Evolutionary conservation across 2,797 vertebrate species (phyloP).

Genomic region (Micropoecilia bifurca): DNA sequence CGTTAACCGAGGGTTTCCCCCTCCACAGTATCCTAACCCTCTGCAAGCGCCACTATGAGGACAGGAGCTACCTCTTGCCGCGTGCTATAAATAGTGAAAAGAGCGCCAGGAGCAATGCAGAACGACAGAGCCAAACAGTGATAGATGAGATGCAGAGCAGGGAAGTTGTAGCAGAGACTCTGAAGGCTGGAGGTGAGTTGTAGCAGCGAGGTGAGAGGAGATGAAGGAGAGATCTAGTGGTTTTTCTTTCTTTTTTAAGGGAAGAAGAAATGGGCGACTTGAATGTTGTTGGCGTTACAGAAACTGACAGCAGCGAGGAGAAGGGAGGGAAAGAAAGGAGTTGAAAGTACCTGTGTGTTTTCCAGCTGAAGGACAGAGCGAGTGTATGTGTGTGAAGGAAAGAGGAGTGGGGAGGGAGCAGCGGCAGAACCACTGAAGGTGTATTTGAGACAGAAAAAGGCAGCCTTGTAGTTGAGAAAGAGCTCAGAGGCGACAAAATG

Average conservation of each 20-base stretch:
- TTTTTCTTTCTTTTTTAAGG: neutral
- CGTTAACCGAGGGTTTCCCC: slow-evolving; percentile 8
- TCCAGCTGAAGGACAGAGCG: slow-evolving; percentile 54
- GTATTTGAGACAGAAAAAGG: slow-evolving; percentile 57
- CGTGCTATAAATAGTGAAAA: slow-evolving; percentile 63
- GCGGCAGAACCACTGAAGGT: slow-evolving; percentile 55
- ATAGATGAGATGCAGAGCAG: slow-evolving; percentile 26
- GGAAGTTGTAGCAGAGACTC: slow-evolving; percentile 17
- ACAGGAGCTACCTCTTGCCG: slow-evolving; percentile 34
- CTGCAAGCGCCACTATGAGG: slow-evolving; percentile 27
- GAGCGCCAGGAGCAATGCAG: slow-evolving; percentile 43
- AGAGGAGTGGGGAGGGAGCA: slow-evolving; percentile 52
- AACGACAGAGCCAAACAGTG: slow-evolving; percentile 40
- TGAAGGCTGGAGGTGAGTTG: slow-evolving; percentile 30
- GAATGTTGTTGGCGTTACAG: neutral
- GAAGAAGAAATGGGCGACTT: slow-evolving; percentile 12
- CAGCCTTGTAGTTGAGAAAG: slow-evolving; percentile 46
- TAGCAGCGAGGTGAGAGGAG: neutral
- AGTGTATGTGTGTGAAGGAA: slow-evolving; percentile 46
- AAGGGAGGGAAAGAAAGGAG: slow-evolving; percentile 11
- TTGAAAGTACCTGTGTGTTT: slow-evolving; percentile 33
- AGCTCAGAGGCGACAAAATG: slow-evolving; percentile 50
- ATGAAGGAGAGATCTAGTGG: slow-evolving; percentile 1
- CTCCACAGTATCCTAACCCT: slow-evolving; percentile 15
- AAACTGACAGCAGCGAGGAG: slow-evolving; percentile 7